These are phyloP conservation scores for Emydoidea blandingii DNA, from an alignment of 2,797 vertebrate species.

Conservation along the genomic window DNA sequence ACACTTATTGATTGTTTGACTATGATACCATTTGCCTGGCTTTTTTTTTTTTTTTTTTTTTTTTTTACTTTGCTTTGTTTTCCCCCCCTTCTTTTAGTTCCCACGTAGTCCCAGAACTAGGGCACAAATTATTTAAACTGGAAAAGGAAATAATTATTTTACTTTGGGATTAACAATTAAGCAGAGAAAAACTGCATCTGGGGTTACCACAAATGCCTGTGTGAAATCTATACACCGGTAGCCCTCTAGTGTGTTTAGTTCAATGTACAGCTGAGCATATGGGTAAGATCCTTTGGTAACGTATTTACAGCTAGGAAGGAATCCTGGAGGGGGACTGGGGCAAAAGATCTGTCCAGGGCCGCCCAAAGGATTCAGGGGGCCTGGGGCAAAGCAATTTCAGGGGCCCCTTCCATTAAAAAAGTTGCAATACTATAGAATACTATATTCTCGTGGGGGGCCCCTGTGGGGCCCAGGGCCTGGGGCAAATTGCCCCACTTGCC, in stretches of 20 bases:
- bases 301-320: neutral
- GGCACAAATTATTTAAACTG: rapidly evolving
- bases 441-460: too few relatives aligned
- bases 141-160: neutral
- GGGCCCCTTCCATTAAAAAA: too few relatives aligned
- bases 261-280: neutral
- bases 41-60: neutral
- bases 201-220: neutral
- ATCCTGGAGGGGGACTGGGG: neutral
- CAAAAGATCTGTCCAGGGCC: neutral
- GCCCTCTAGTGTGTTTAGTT: neutral
- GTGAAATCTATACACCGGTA: neutral
- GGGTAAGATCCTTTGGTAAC: neutral
- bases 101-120: neutral
- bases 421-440: too few relatives aligned
- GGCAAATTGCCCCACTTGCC: too few relatives aligned
- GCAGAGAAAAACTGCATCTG: neutral
- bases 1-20: neutral
- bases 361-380: too few relatives aligned
- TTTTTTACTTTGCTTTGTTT: neutral
- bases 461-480: too few relatives aligned
- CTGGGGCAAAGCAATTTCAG: too few relatives aligned
- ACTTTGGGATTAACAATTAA: neutral
- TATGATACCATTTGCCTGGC: neutral
- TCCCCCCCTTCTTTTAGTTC: neutral